Conservation (phyloP, 2,797 vertebrate species). For the Semaprochilodus insignis region DNA sequence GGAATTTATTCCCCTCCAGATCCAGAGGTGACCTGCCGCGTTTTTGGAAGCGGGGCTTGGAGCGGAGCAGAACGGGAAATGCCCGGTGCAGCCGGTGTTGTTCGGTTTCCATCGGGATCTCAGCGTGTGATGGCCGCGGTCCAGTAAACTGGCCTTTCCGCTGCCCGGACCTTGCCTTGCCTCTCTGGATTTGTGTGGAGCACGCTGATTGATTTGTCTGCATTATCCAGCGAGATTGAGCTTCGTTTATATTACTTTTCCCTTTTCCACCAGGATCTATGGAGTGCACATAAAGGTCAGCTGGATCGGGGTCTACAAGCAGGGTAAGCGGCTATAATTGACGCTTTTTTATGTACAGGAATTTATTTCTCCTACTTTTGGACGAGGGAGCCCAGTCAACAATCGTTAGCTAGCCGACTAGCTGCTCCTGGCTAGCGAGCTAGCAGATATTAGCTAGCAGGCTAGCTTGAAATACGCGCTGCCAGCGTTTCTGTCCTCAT, state of each 20-base stretch:
- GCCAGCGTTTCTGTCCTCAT: slow-evolving; percentile 40
- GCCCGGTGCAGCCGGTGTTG: slow-evolving; percentile 51
- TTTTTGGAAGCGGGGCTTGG: slow-evolving; percentile 14
- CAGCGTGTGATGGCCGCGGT: slow-evolving; percentile 60
- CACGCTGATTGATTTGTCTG: slow-evolving; percentile 49
- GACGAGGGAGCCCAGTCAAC: slow-evolving; percentile 20
- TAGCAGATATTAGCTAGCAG: slow-evolving; percentile 39
- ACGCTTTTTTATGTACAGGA: slow-evolving; percentile 32
- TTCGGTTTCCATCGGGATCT: slow-evolving; percentile 53
- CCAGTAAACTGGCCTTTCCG: slow-evolving; percentile 56
- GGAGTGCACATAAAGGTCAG: slow-evolving; percentile 63
- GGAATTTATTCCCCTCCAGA: slow-evolving; percentile 50
- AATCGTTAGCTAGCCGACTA: slow-evolving; percentile 23
- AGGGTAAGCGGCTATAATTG: slow-evolving; percentile 55
- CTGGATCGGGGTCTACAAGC: slow-evolving; percentile 53
- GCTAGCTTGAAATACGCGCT: slow-evolving; percentile 23
- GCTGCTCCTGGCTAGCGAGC: slow-evolving; percentile 24
- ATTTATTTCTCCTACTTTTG: slow-evolving; percentile 41
- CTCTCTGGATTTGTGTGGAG: slow-evolving; percentile 55
- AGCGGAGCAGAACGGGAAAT: slow-evolving; percentile 48
- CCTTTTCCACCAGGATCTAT: slow-evolving; percentile 59
- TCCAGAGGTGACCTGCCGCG: slow-evolving; percentile 37
- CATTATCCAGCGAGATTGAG: slow-evolving; percentile 18
- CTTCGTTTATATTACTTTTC: slow-evolving; percentile 7
- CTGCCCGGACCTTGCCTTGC: slow-evolving; percentile 30